Percentiles rank a stretch among this genome's conserved stretches.
Evolutionary conservation across 30 jellyfish, hydroid and myxozoan species (phyloP).

Genomic region (Catostylus mosaicus): DNA sequence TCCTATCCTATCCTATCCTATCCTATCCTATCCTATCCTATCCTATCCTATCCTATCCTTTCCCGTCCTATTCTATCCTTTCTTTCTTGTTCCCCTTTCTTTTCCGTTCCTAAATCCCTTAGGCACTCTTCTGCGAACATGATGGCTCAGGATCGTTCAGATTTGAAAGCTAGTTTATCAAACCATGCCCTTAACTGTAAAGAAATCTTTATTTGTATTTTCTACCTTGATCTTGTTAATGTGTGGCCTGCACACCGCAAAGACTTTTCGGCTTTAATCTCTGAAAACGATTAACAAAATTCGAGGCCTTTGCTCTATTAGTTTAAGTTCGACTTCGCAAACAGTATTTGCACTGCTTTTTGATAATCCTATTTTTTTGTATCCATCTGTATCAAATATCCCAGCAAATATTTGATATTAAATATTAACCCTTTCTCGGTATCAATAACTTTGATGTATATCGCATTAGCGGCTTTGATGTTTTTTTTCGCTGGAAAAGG

Average conservation of each 20-base stretch:
- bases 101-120: too few relatives aligned
- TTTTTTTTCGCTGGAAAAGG: neutral
- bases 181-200: too few relatives aligned
- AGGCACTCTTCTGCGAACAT: too few relatives aligned
- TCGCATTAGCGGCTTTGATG: neutral
- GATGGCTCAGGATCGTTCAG: too few relatives aligned
- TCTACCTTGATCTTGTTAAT: neutral
- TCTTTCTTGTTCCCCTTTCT: too few relatives aligned
- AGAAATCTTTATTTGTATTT: neutral
- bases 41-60: too few relatives aligned
- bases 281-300: neutral
- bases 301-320: neutral
- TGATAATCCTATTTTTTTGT: neutral
- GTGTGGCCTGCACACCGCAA: slow-evolving; percentile 2
- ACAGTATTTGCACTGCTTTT: neutral
- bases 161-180: too few relatives aligned
- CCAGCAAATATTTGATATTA: neutral
- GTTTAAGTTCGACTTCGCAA: neutral
- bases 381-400: neutral
- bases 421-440: neutral
- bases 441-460: neutral
- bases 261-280: neutral
- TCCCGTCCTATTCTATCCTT: too few relatives aligned
- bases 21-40: too few relatives aligned
- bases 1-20: too few relatives aligned